Base-by-base conservation (phyloP, 2,797 vertebrate genomes). In the Channa striata region DNA sequence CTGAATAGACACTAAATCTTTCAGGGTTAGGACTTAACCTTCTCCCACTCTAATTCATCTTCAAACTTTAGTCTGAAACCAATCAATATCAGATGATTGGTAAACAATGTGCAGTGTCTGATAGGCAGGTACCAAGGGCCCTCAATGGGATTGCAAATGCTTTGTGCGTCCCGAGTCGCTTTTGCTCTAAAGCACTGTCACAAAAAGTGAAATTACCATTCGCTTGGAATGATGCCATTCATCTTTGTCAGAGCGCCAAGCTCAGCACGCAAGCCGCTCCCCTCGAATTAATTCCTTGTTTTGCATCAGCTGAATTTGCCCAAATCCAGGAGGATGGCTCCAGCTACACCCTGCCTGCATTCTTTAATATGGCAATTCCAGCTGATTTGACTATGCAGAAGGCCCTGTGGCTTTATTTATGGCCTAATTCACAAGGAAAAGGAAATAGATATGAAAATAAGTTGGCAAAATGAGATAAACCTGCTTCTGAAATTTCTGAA, bases 81-180 rank as follows among this genome's bases (percentile, higher is more conserved):
- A 99, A 99, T 99, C 97, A 98, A 98, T 98, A 98, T 98, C 96
- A 98, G 96, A 99, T 98, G 97, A 99, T 99, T 98, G 95, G 97
- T 98, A 98, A 98, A 99, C 98, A 99, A 98, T 99, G 96, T 93
- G 95, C 94, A 93, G 94, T 96, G 96, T 97, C 96, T 98, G 97
- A 98, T 97, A 95, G 97, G 97, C 96, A 99, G 97, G 98, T 98
- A 97, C 94, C 95, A 94, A 96, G 95, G 94, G 94, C 94, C 93
- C 94, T 97, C 95, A 96, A 95, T 97, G 96, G 97, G 96, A 98
- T 97, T 98, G 96, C 95, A 95, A 96, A 97, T 96, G 94, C 96
- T 97, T 97, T 97, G 97, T 98, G 96, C 58, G 94, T 95, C 88
- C 85, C 69, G 87, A 95, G 96, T 98, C 96, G 96, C 95, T 96